These are phyloP conservation scores for Hypsopygia costalis DNA, from an alignment of 2,888 invertebrate species.

Conservation along the genomic window DNA sequence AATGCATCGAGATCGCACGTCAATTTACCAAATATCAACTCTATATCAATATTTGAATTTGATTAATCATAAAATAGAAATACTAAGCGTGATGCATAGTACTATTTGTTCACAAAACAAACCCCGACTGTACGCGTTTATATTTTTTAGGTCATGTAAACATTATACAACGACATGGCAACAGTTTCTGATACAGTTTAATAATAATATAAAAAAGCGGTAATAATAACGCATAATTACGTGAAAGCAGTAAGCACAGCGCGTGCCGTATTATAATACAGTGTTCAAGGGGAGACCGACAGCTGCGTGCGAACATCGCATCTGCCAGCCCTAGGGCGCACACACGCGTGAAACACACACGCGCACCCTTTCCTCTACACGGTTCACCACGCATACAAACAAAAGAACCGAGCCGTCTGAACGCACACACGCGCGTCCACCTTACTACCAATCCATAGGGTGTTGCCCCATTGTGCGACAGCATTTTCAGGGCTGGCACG, in stretches of 20 bases:
- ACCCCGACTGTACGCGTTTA: too few relatives aligned
- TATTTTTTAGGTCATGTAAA: too few relatives aligned
- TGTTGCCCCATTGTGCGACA: slow-evolving; percentile 48
- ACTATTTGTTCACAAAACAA: too few relatives aligned
- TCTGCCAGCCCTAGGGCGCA: slow-evolving; percentile 62
- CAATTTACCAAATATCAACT: too few relatives aligned
- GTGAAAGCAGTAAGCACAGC: slow-evolving; percentile 74
- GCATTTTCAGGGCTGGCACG: slow-evolving; percentile 47
- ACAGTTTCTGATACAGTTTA: slow-evolving; percentile 55
- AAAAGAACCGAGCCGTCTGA: slow-evolving; percentile 13
- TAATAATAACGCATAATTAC: slow-evolving; percentile 74
- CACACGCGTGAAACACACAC: slow-evolving; percentile 27
- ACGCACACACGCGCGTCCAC: slow-evolving; percentile 32
- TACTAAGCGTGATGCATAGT: too few relatives aligned
- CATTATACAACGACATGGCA: slow-evolving; percentile 27
- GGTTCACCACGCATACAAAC: slow-evolving; percentile 26
- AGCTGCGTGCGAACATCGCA: slow-evolving; percentile 66
- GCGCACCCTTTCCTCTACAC: slow-evolving; percentile 22
- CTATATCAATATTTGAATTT: too few relatives aligned
- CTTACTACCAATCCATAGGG: slow-evolving; percentile 44
- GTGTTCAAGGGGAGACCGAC: slow-evolving; percentile 55
- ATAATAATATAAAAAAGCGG: slow-evolving; percentile 54
- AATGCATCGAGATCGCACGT: too few relatives aligned
- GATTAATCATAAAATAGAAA: too few relatives aligned
- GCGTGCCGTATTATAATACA: slow-evolving; percentile 68